Base-by-base conservation (phyloP, 2,113 vertebrate genomes). In the Microcebus griseorufus region DNA sequence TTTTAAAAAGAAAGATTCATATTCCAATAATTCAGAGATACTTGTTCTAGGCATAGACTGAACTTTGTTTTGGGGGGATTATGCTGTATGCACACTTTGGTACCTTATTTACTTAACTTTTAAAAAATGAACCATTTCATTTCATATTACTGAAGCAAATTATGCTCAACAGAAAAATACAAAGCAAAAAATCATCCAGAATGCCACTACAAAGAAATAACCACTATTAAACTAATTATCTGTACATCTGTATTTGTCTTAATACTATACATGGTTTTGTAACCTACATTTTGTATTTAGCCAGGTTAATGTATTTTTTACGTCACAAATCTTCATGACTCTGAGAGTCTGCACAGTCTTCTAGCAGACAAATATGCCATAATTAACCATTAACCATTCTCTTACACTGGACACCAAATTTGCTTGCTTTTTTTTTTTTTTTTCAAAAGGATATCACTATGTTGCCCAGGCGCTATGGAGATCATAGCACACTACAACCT, bases 81-180 rank as follows among this genome's bases (percentile, higher is more conserved):
- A 45, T 58, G 14, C 53, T 86, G 55, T 48, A 2, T 93, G 9
- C 67, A 25, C 37, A 86, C 72, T 86, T 86, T 53, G 22, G 69
- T 88, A 72, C 37, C 29, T 76, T 45, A 14, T 79, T 75, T 83
- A 18, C 55, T 75, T 78, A 67, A n/a, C 32, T 73, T 92, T 85
- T 82, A 27, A 58, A 58, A 65, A 81, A 75, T 91, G 48, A 2
- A 27, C 18, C 22, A 13, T 39, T 94, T 84, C 55, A 55, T 82
- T 96, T 96, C n/a, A 22, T 60, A 55, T 78, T 86, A 22, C 16
- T 55, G 48, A 67, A 67, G 67, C 10, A 83, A 87, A 93, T 86
- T 42, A 69, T 90, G 34, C 42, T 79, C 9, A 39, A 62, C 27
- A 62, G 42, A 72, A 88, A 64, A 85, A 42, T 89, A 83, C 51